A percentile compares a stretch with the other conserved stretches of the same genome.
Evolutionary conservation across 2,113 vertebrate genomes (phyloP).

Genomic region (Connochaetes taurinus): DNA sequence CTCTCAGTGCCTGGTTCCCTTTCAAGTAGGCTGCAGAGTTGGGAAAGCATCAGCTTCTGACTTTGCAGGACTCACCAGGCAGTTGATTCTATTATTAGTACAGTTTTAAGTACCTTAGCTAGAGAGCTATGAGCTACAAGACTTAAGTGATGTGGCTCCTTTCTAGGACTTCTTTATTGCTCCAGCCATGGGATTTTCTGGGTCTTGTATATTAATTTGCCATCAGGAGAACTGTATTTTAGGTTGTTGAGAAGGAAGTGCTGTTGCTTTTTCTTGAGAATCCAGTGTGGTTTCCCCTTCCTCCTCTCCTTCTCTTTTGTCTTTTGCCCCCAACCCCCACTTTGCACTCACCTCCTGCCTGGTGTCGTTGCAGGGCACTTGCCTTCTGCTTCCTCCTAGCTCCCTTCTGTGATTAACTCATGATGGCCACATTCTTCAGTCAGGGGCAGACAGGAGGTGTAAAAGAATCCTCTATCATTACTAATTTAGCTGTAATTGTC

Average conservation of each 20-base stretch:
- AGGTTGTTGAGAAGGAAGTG: not conserved
- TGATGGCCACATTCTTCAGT: not conserved
- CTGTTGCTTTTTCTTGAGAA: not conserved
- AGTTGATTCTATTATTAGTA: not conserved
- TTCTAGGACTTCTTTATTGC: not conserved
- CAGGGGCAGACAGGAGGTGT: not conserved
- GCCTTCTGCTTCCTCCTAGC: not conserved
- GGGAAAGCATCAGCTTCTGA: not conserved
- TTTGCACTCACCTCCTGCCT: not conserved
- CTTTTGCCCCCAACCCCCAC: not conserved
- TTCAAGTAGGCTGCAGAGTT: not conserved
- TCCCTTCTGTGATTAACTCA: not conserved
- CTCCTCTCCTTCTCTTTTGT: not conserved
- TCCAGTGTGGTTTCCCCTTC: not conserved
- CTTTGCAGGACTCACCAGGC: not conserved
- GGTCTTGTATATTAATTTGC: not conserved
- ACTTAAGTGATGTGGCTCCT: not conserved
- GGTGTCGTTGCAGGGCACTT: not conserved
- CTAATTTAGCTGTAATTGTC: not conserved
- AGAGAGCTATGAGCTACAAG: not conserved
- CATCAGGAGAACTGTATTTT: not conserved
- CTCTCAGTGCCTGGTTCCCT: not conserved
- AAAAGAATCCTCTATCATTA: not conserved
- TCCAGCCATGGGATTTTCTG: not conserved
- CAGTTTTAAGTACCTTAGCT: not conserved